phyloP scores from a whole-genome alignment of 2,888 invertebrate species.

The Melieria omissa region DNA sequence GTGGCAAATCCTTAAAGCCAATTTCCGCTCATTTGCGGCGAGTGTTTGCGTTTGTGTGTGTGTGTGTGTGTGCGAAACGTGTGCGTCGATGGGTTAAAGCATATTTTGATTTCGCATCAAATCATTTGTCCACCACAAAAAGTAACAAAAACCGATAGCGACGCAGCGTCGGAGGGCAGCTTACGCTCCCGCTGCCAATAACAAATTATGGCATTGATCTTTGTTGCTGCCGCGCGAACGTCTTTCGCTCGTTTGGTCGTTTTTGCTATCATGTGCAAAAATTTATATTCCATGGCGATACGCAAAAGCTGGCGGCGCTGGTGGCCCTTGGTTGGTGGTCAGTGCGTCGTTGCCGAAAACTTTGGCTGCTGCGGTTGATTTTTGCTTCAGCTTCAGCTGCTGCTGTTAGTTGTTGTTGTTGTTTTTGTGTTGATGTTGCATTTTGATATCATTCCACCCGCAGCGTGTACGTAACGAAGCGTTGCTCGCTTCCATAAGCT shows the following conservation, averaged over 20 bases:
- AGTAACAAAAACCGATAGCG: constrained; percentile 10
- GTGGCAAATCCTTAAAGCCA: constrained; percentile 24
- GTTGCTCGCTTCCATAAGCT: neutral
- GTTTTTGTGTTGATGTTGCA: no score
- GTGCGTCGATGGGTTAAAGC: neutral
- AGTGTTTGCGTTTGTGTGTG: neutral
- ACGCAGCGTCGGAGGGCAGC: no score
- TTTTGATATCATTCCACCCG: no score
- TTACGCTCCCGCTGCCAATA: constrained; percentile 20
- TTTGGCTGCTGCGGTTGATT: neutral
- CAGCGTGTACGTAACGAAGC: neutral
- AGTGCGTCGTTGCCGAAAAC: neutral
- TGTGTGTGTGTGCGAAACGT: neutral
- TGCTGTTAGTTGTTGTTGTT: neutral
- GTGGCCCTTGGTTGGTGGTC: neutral
- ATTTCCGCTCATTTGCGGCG: neutral
- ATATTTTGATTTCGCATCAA: neutral
- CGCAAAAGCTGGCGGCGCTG: constrained; percentile 33
- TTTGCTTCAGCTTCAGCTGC: neutral
- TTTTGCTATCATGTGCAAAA: constrained; percentile 17
- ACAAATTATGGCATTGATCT: constrained; percentile 31
- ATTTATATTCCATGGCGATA: constrained; percentile 32
- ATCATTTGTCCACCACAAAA: constrained; percentile 23
- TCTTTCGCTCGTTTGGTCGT: neutral
- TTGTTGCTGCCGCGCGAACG: neutral